phyloP scores from a whole-genome alignment of 2,797 vertebrate species.

The Knipowitschia caucasica region DNA sequence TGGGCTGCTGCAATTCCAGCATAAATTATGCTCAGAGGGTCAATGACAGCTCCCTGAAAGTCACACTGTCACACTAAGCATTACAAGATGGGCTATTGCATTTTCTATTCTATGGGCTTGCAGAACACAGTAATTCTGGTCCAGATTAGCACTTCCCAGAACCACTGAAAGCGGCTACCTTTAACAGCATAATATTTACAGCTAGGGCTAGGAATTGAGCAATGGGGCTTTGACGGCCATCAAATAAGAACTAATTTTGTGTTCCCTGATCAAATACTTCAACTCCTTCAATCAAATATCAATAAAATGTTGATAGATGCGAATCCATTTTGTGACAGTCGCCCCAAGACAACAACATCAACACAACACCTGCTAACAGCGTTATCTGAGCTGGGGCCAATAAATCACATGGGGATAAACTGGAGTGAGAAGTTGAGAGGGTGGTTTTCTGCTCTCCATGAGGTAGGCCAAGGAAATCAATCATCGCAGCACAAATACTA shows the following conservation, averaged over 20 bases:
- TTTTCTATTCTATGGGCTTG: neutral
- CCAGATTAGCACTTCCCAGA: too few relatives aligned
- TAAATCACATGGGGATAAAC: conserved; percentile 9
- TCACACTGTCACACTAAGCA: conserved; percentile 8
- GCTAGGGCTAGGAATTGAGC: too few relatives aligned
- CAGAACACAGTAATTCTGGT: neutral
- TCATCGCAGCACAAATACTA: conserved; percentile 12
- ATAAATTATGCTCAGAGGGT: conserved; percentile 40
- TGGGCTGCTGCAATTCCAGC: conserved; percentile 56
- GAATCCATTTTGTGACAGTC: neutral
- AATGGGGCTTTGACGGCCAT: too few relatives aligned
- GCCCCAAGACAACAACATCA: conserved; percentile 9
- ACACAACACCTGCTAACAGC: conserved; percentile 1
- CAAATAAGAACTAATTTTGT: neutral
- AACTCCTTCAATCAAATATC: neutral
- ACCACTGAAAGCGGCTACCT: too few relatives aligned
- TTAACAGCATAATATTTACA: too few relatives aligned
- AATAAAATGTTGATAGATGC: neutral
- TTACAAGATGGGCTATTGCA: neutral
- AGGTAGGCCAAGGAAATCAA: conserved; percentile 4
- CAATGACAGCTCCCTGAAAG: conserved; percentile 16
- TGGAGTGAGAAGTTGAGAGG: conserved; percentile 1
- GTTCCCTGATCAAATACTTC: neutral
- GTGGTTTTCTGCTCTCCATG: neutral
- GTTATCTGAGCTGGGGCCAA: conserved; percentile 13